Evolutionary conservation across 2,113 vertebrate genomes (phyloP), one percentile per base, ranked within the genome.

Genomic region (Damaliscus lunatus): DNA sequence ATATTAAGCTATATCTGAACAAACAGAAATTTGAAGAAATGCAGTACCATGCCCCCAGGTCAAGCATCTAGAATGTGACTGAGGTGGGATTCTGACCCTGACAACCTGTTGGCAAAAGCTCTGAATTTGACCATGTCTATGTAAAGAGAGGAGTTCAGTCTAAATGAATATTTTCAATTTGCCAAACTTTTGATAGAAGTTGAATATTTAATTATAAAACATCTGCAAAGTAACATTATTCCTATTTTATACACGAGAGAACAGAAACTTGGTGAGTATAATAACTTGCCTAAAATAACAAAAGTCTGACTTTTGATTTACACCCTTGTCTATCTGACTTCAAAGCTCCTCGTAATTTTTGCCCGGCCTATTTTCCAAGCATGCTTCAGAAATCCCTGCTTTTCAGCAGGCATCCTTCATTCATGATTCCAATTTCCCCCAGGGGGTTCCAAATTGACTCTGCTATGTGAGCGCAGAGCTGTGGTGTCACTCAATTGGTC

Each of bases 391-490:
- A 77, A 94, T 57, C 17, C 5, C 25, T 82, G 52, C 17, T 92
- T 83, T 98, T 90, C 31, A 92, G n/a, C 29, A 36, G 48, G 40
- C 5, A 53, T 83, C 10, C 52, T 97, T 97, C 90, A 81, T 91
- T 96, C 36, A 81, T 21, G 36, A 57, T 85, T 95, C n/a, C 88
- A 48, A 23, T 57, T 59, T 80, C 14, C 81, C 29, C 55, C 21
- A 43, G 57, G 40, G 29, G 33, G 10, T 78, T 90, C 64, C 40
- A 60, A 77, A 95, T 53, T 48, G 36, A 92, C 48, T 94, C 29
- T 96, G 40, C 31, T 78, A 36, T 60, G 60, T 64, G 88, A 90
- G 23, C 2, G 0, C 36, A 29, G 78, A 96, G 67, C 60, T 23
- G 3, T 46, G 40, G 23, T 29, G 40, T 62, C 31, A 3, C 43